These are phyloP conservation scores for Caerostris extrusa DNA, from an alignment of 1,140 invertebrate genomes.

Conservation along the genomic window DNA sequence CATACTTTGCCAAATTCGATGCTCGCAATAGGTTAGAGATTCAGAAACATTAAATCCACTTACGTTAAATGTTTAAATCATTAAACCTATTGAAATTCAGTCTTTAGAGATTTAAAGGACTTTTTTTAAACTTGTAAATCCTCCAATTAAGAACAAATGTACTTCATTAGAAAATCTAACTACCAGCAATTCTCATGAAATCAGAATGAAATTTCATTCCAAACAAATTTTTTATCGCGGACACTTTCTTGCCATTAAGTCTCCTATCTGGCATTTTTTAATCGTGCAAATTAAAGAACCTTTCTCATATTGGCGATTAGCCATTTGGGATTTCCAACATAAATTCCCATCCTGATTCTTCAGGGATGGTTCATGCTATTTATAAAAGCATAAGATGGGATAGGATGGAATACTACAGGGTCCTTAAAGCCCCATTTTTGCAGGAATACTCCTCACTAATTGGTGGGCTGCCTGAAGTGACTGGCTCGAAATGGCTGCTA, in stretches of 20 bases:
- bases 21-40: background rate
- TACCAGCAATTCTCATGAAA: background rate
- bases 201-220: conserved; percentile 31
- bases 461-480: conserved; percentile 10
- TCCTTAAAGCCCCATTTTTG: conserved; percentile 30
- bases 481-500: background rate
- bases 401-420: background rate
- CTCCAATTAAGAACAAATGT: background rate
- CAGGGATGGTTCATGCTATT: background rate
- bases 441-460: conserved; percentile 17
- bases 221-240: background rate
- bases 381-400: background rate
- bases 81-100: background rate
- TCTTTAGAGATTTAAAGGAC: too few species aligned
- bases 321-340: background rate
- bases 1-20: background rate
- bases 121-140: background rate
- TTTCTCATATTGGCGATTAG: conserved; percentile 14
- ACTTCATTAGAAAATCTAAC: conserved; percentile 24
- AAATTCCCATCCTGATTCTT: background rate
- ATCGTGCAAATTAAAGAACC: background rate
- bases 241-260: background rate
- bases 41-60: background rate
- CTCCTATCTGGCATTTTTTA: background rate
- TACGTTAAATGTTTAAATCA: background rate